Evolutionary conservation across 1,140 invertebrate species (phyloP), one percentile per base, ranked within the genome.

Genomic region (Drosophila arawakana): DNA sequence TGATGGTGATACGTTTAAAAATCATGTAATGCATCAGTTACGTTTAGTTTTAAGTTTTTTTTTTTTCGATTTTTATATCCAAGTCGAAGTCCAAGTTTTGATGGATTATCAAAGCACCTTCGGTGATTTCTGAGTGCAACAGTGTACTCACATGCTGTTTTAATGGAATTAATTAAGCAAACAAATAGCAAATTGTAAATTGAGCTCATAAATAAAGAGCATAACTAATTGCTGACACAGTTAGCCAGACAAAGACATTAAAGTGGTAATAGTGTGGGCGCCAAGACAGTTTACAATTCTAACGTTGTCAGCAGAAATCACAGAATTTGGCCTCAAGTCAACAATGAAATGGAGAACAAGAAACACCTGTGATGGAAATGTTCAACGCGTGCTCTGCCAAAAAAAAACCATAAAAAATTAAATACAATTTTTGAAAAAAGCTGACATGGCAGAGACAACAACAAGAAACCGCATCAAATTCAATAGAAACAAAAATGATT

Each of bases 221-320:
- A 73, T 54, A 88, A 88, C 83, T 88, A 88, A 88, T 88, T 88
- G 83, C 83, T 88, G 83, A 89, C 83, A 88, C 83, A 86, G 83
- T 86, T 88, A 68, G 76, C 76, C 49, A 79, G 83, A 83, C 83
- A 86, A 86, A 69, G 68, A 81, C 78, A 72, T 65, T 81, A 77
- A 73, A 77, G 25, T 61, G 65, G 63, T 71, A 34, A 61, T 88
- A 63, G 62, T 65, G 83, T 88, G 83, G 83, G 83, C 84, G 83
- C 80, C 81, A 54, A 54, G 67, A 52, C 67, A 30, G 55, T 9
- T 3, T 3, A 41, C 66, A 39, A 43, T 25, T 49, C 49, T 7
- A 37, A n/a, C 35, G 74, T 70, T 81, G 78, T 81, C 81, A 85
- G 74, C 70, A 83, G 25, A 80, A 82, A 79, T 59, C 67, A 79